Base-by-base conservation (phyloP, 2,797 vertebrate genomes). In the Hypotaenidia philippensis region DNA sequence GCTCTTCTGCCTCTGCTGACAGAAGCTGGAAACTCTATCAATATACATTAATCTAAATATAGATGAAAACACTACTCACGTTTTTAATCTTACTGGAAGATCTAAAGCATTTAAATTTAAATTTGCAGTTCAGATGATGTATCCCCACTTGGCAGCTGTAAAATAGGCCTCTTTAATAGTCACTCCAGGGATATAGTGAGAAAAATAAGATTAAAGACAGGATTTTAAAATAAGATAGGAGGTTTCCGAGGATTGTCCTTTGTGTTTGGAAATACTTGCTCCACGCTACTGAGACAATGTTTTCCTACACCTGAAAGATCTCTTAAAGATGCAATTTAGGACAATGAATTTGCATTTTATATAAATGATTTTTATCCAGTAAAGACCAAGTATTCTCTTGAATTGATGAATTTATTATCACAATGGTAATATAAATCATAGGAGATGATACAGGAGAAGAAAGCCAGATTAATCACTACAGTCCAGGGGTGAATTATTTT, bases 101-200 rank as follows among this genome's bases (percentile, higher is more conserved):
- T 97, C 95, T 95, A 78, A 96, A 81, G 72, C 66, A 83, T 96
- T 87, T 96, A 75, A 75, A 96, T 96, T 93, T 77, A 89, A 93
- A 92, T 96, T 81, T 82, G 19, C 75, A 86, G 70, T 94, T 97
- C n/a, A 76, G 88, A 96, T 92, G 83, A 89, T 97, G 45, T 92
- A 60, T 91, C 72, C 94, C 75, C 93, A 34, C 57, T 90, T 94
- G 80, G 89, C 84, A 93, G 75, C 76, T 87, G 50, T 88, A 94
- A 94, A 95, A 88, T 94, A 94, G 95, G 57, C 68, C 84, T 87
- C 95, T 94, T 95, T 94, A 96, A 87, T 68, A 45, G 88, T 90
- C 87, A 63, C 68, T 96, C 83, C 57, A 47, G 95, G 55, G 69
- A 87, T 91, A 92, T 83, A 87, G 29, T 65, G 82, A 95, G 92